Evolutionary conservation across 1,140 invertebrate genomes (phyloP).

Genomic region (Wasmannia auropunctata): DNA sequence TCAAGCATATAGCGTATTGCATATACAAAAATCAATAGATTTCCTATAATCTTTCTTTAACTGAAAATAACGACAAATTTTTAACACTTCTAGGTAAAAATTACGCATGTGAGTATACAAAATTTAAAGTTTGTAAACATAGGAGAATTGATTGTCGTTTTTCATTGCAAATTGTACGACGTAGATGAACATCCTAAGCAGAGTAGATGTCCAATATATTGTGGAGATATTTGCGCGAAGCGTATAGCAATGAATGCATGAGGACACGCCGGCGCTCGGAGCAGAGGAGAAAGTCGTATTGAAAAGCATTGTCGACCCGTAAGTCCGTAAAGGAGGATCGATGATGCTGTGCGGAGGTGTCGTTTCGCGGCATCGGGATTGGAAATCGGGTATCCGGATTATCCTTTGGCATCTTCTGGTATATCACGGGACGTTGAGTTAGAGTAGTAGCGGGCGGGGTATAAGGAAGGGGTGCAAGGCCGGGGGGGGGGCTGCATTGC

Average conservation of each 20-base stretch:
- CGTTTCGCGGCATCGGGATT: slow-evolving; percentile 60
- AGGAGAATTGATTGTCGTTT: not conserved
- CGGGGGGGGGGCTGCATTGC: slow-evolving; percentile 46
- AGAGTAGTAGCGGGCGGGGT: not conserved
- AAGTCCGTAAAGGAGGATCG: slow-evolving; percentile 34
- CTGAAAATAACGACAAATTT: not conserved
- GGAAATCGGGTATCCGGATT: slow-evolving; percentile 70
- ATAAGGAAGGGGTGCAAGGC: not conserved
- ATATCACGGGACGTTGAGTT: slow-evolving; percentile 56
- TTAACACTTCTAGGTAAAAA: not conserved
- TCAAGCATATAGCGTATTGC: too few relatives aligned
- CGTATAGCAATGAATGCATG: not conserved
- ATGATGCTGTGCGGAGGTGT: slow-evolving; percentile 43
- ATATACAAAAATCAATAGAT: not conserved
- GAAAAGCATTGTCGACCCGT: slow-evolving; percentile 32
- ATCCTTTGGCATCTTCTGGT: slow-evolving; percentile 64
- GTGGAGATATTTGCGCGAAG: not conserved
- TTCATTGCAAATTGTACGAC: not conserved
- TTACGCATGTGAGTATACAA: too few relatives aligned
- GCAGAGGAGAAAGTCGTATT: slow-evolving; percentile 24
- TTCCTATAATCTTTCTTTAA: not conserved
- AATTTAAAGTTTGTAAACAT: slow-evolving; percentile 23
- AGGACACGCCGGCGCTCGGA: not conserved
- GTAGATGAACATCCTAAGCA: not conserved
- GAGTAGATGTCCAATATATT: not conserved